Evolutionary conservation across 1,140 invertebrate species (phyloP), one percentile per base, ranked within the genome.

Genomic region (Cotesia glomerata): DNA sequence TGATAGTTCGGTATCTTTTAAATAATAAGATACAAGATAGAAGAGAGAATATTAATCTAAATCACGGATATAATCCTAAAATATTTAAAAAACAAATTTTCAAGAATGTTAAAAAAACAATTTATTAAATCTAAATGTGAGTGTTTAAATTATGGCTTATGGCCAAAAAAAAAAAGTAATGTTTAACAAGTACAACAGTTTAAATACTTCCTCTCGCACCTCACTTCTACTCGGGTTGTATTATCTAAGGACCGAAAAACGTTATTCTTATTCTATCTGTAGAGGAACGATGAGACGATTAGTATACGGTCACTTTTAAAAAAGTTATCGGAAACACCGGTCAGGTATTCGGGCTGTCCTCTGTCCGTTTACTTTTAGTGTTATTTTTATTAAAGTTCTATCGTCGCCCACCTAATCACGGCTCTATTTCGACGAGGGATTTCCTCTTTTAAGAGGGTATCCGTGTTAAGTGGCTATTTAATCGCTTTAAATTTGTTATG

Each of bases 401-500:
- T 69, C 35, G 59, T 72, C 74, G 74, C 74, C 76, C 74, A 77
- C 74, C 74, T 75, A 77, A 74, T 75, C 76, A 77, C 67, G 76
- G 74, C 76, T 77, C 76, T 77, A 77, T 76, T 77, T 76, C 45
- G 70, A 73, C n/a, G 39, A 11, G 56, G 58, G 54, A 36, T 59
- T 71, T 56, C 65, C 72, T 58, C 51, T 71, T 74, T 77, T 77
- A 77, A 77, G 74, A 77, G 76, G 76, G 71, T 77, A 77, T 77
- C 74, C 76, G 73, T 77, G 76, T 77, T 74, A 71, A 74, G 67
- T 71, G 74, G 74, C 76, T 71, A 54, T 76, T 77, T 77, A 76
- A 77, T 77, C 76, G 72, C 45, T 52, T 39, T 66, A 76, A 76
- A 77, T 77, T 77, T 77, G 72, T 76, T 74, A 52, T 61, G 54